Conservation (phyloP, 2,888 invertebrate species). For the Ryuthela nishihirai region DNA sequence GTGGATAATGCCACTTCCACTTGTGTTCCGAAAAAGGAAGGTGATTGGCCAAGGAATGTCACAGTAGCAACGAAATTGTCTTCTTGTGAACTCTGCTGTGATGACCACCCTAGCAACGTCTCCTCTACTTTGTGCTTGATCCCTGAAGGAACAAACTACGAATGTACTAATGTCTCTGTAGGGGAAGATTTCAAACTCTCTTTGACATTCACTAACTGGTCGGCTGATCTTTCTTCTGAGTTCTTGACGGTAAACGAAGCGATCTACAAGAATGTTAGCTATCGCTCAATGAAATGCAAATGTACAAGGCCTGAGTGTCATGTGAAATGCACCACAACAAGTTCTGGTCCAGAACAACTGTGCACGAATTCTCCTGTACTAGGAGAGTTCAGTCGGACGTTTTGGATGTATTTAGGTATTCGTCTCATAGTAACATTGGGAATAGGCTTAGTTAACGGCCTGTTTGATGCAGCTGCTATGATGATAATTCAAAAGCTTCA, state of each 20-base stretch:
- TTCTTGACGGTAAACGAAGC: too few relatives aligned
- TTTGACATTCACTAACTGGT: too few relatives aligned
- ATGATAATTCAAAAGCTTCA: conserved; percentile 11
- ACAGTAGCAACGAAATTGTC: too few relatives aligned
- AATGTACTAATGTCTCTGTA: too few relatives aligned
- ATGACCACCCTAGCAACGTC: background rate
- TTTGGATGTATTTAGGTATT: conserved; percentile 13
- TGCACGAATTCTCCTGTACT: background rate
- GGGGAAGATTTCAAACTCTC: too few relatives aligned
- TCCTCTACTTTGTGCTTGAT: background rate
- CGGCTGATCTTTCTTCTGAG: too few relatives aligned
- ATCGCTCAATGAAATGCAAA: too few relatives aligned
- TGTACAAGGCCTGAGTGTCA: too few relatives aligned
- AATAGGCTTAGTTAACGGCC: conserved; percentile 23
- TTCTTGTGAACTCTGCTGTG: background rate
- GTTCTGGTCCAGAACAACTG: background rate
- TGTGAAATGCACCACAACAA: background rate
- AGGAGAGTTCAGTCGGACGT: conserved; percentile 8
- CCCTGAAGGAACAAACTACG: background rate
- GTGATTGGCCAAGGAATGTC: too few relatives aligned
- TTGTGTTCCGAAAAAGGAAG: too few relatives aligned
- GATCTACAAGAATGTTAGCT: too few relatives aligned
- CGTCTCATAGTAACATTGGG: conserved; percentile 17
- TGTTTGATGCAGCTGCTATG: conserved; percentile 28
- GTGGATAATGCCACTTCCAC: too few relatives aligned